A percentile compares a stretch with the other conserved stretches of the same genome.
Conservation (phyloP, 2,113 vertebrate species). For the Malaclemys terrapin region DNA sequence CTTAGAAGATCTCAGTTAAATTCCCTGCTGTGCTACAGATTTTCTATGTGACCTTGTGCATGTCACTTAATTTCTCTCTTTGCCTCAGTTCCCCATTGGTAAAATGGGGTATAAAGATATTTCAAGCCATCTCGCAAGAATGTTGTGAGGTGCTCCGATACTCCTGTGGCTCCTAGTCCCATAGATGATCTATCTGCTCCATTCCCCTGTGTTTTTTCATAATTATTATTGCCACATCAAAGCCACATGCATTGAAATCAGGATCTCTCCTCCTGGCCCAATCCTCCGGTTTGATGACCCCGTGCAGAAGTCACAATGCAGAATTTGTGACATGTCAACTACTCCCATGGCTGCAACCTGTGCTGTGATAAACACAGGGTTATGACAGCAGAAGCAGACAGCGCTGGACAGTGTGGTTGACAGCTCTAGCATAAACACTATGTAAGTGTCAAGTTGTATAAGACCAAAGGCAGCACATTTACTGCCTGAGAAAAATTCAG, state of each 20-base stretch:
- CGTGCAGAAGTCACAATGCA: not conserved
- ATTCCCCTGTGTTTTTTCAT: not conserved
- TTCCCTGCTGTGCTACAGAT: not conserved
- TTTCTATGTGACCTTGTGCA: not conserved
- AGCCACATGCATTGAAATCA: fast-evolving
- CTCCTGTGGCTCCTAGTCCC: not conserved
- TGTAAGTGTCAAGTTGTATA: not conserved
- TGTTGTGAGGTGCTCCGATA: not conserved
- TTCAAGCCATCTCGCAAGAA: not conserved
- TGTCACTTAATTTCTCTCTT: not conserved
- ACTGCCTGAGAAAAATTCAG: not conserved
- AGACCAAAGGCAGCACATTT: not conserved
- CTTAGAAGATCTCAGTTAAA: fast-evolving
- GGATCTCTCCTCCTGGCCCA: not conserved
- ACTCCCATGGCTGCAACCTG: not conserved
- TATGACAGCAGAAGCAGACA: not conserved
- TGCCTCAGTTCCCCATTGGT: not conserved
- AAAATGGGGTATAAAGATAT: not conserved
- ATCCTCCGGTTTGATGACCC: not conserved
- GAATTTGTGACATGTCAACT: not conserved
- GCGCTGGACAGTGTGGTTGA: not conserved
- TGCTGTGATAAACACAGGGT: fast-evolving
- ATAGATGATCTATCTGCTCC: not conserved
- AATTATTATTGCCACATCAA: not conserved
- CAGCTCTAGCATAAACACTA: not conserved